Percentiles rank a stretch among this genome's conserved stretches.
These are phyloP conservation scores for Drosophila tripunctata DNA, from an alignment of 2,888 invertebrate genomes.

Conservation along the genomic window DNA sequence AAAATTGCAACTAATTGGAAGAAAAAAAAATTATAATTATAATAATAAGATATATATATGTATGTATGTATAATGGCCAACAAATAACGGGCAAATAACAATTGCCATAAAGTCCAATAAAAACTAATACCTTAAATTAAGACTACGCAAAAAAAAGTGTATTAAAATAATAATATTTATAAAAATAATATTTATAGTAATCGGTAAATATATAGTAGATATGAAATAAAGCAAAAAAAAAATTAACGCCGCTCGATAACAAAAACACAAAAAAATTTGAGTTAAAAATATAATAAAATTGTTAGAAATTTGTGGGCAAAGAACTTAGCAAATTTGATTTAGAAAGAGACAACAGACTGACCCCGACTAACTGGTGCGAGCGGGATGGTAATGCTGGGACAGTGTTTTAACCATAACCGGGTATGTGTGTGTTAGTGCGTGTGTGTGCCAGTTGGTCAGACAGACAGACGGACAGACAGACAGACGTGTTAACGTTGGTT, in stretches of 20 bases:
- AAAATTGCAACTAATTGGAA: constrained; percentile 51
- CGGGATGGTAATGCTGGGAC: constrained; percentile 12
- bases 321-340: constrained; percentile 59
- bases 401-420: constrained; percentile 9
- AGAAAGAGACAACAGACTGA: constrained; percentile 61
- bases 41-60: not conserved
- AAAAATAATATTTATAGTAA: constrained; percentile 15
- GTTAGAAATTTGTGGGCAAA: constrained; percentile 3
- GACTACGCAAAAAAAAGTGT: constrained; percentile 22
- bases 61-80: constrained; percentile 53
- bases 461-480: constrained; percentile 15
- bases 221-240: constrained; percentile 10
- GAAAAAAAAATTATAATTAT: constrained; percentile 27
- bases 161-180: constrained; percentile 24
- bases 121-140: constrained; percentile 35
- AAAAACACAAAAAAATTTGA: constrained; percentile 21
- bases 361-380: no score
- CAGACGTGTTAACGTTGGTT: constrained; percentile 10
- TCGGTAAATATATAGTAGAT: constrained; percentile 5
- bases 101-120: constrained; percentile 48
- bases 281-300: not conserved
- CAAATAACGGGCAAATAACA: constrained; percentile 43
- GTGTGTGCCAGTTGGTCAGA: constrained; percentile 9
- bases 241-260: constrained; percentile 32
- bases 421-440: not conserved